These are phyloP conservation scores for Lacerta viridis DNA, from an alignment of 2,797 vertebrate species.

Conservation along the genomic window DNA sequence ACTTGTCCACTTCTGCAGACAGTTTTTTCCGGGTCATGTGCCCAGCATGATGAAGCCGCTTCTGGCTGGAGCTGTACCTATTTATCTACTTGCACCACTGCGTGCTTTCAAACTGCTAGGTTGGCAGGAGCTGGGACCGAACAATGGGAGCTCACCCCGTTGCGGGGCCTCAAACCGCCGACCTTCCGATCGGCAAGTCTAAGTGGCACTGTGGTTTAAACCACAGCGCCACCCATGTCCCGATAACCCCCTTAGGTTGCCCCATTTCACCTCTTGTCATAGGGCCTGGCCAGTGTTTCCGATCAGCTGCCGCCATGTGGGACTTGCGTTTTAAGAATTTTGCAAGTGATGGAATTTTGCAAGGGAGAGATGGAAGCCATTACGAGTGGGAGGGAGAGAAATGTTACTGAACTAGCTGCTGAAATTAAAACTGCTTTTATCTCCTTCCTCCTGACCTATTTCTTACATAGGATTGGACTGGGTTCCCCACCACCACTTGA, in stretches of 20 bases:
- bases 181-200: no score
- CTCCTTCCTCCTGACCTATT: conserved; percentile 91
- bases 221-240: no score
- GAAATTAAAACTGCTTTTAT: conserved; percentile 62
- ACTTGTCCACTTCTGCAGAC: no score
- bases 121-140: no score
- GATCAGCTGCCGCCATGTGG: accelerated
- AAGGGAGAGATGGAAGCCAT: neutral
- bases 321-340: accelerated
- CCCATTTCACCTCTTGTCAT: neutral
- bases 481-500: conserved; percentile 82
- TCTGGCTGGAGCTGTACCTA: no score
- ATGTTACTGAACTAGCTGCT: conserved; percentile 43
- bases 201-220: no score
- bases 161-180: no score
- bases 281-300: neutral
- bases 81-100: no score
- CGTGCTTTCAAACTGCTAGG: no score
- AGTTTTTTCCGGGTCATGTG: no score
- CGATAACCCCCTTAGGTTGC: neutral
- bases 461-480: conserved; percentile 90
- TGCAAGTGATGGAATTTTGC: neutral
- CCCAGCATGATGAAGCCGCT: no score
- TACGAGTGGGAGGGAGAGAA: neutral
- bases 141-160: no score